phyloP scores from a whole-genome alignment of 2,113 vertebrate species.

The Odocoileus hemionus region DNA sequence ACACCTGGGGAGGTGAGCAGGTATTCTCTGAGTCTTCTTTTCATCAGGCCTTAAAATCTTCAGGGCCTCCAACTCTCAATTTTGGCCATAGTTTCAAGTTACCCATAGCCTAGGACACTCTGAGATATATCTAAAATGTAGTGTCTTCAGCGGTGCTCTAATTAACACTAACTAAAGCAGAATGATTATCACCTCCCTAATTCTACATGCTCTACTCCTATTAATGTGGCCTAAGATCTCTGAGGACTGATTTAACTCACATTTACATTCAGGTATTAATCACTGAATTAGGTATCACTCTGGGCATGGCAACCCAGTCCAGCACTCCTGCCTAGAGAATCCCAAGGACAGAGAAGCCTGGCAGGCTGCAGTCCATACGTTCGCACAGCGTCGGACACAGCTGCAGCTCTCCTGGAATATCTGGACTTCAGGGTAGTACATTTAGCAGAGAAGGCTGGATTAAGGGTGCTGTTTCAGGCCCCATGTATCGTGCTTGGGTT shows the following conservation, averaged over 20 bases:
- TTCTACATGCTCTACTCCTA: not conserved
- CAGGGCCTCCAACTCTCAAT: not conserved
- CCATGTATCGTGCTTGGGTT: not conserved
- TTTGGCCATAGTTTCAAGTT: not conserved
- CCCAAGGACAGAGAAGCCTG: not conserved
- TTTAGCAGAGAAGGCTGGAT: not conserved
- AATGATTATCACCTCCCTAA: not conserved
- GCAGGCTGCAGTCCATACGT: not conserved
- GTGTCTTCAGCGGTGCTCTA: not conserved
- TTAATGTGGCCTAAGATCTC: not conserved
- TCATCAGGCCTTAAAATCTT: not conserved
- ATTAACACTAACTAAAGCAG: not conserved
- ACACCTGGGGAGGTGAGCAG: not conserved
- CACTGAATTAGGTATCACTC: not conserved
- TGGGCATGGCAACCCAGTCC: not conserved
- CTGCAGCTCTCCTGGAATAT: not conserved
- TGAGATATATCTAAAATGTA: not conserved
- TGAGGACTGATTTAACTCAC: not conserved
- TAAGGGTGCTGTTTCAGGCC: not conserved
- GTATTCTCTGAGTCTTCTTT: not conserved
- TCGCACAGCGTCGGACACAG: rapidly evolving
- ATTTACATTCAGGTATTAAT: not conserved
- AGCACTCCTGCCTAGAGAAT: not conserved
- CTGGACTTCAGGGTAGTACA: not conserved
- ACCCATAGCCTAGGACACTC: not conserved